phyloP scores from a whole-genome alignment of 1,140 invertebrate genomes.

The Aporrectodea caliginosa region DNA sequence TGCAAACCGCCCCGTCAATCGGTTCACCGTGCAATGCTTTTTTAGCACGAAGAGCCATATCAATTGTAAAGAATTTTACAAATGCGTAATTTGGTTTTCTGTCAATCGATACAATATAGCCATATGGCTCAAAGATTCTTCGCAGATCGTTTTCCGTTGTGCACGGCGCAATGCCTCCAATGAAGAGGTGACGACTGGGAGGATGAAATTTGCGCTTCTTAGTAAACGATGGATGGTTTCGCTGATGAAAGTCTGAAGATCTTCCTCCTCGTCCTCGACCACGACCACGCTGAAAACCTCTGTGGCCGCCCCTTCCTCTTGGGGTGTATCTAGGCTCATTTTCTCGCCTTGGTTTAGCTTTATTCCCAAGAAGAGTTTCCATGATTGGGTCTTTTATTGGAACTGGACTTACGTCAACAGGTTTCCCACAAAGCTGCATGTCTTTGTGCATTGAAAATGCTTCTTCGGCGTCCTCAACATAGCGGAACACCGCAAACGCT shows the following conservation, averaged over 20 bases:
- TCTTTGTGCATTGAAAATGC: neutral
- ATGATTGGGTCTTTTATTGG: neutral
- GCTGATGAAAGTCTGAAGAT: too few relatives aligned
- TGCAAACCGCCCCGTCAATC: constrained; percentile 97
- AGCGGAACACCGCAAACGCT: neutral
- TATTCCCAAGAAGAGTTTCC: neutral
- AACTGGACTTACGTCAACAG: neutral
- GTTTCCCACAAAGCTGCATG: neutral
- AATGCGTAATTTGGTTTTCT: constrained; percentile 78
- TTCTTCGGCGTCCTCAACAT: neutral
- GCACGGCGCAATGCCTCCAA: neutral
- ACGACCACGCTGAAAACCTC: neutral
- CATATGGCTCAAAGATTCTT: neutral
- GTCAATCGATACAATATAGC: neutral
- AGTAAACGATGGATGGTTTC: neutral
- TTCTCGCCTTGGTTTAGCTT: neutral
- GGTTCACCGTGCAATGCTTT: constrained; percentile 93
- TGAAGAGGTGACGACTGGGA: neutral
- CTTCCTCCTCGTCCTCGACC: too few relatives aligned
- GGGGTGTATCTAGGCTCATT: neutral
- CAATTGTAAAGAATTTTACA: constrained; percentile 90
- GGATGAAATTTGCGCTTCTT: neutral
- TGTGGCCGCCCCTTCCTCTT: neutral
- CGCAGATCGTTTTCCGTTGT: neutral
- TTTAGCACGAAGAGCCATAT: constrained; percentile 82